phyloP scores from a whole-genome alignment of 2,888 invertebrate genomes.

The Drosophila basisetae region DNA sequence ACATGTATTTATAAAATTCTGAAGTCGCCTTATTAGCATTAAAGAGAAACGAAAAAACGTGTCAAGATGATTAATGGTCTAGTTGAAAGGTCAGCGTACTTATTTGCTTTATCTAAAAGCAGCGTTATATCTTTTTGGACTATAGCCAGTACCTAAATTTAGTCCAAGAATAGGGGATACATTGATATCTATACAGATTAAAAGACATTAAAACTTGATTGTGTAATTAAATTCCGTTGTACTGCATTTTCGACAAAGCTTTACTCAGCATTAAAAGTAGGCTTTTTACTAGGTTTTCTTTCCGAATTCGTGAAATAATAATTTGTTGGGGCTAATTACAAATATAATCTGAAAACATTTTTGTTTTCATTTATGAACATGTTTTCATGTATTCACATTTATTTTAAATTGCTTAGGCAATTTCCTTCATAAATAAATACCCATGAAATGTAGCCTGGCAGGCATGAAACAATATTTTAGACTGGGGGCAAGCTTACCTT shows the following conservation, averaged over 20 bases:
- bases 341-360: background rate
- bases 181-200: background rate
- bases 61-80: constrained; percentile 28
- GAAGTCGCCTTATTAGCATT: constrained; percentile 1
- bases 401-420: background rate
- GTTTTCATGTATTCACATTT: background rate
- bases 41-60: constrained; percentile 6
- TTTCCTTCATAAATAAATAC: background rate
- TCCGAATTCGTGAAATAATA: background rate
- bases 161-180: background rate
- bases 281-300: background rate
- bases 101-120: background rate
- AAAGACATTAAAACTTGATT: background rate
- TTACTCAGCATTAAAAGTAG: background rate
- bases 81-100: background rate
- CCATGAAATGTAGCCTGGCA: background rate
- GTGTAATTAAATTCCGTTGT: background rate
- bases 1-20: background rate
- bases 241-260: no score
- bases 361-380: background rate
- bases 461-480: background rate
- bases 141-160: background rate
- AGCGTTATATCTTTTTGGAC: background rate
- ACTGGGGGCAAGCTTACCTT: constrained; percentile 88
- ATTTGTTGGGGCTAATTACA: background rate